These are phyloP conservation scores for Pristionchus arcanus DNA, from an alignment of 2,888 invertebrate genomes.

Conservation along the genomic window DNA sequence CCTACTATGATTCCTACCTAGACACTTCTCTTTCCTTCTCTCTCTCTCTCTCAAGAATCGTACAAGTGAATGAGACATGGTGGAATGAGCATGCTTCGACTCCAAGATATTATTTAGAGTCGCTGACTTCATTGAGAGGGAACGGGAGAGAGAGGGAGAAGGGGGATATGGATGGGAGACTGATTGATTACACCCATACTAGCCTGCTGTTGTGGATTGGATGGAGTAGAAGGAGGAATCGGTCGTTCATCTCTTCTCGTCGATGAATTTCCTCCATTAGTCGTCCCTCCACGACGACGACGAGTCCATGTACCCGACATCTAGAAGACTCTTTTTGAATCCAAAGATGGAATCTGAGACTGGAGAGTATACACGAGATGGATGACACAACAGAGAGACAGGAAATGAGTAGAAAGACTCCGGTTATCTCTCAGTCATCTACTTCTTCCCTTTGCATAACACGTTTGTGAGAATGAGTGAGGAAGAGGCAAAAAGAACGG, in stretches of 20 bases:
- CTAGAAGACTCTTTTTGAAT: constrained; percentile 12
- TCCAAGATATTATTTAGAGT: constrained; percentile 21
- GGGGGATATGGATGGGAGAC: constrained; percentile 12
- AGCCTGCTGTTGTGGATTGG: constrained; percentile 47
- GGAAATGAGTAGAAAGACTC: constrained; percentile 42
- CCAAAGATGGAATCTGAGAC: neutral
- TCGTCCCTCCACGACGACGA: constrained; percentile 19
- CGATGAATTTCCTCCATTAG: neutral
- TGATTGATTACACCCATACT: constrained; percentile 13
- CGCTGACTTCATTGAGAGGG: neutral
- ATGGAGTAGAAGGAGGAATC: neutral
- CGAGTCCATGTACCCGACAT: constrained; percentile 56
- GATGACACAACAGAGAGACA: neutral
- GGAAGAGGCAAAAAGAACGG: constrained; percentile 47
- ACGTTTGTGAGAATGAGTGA: constrained; percentile 49
- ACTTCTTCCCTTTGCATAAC: constrained; percentile 38
- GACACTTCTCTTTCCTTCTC: neutral
- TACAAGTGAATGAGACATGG: neutral
- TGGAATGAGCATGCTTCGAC: neutral
- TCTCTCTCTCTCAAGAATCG: constrained; percentile 29
- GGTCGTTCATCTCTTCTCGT: constrained; percentile 1
- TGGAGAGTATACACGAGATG: neutral
- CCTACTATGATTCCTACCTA: neutral
- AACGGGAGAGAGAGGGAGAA: neutral
- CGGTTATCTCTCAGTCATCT: constrained; percentile 51